Evolutionary conservation across 2,797 vertebrate species (phyloP), one percentile per base, ranked within the genome.

Genomic region (Sarcoramphus papa): DNA sequence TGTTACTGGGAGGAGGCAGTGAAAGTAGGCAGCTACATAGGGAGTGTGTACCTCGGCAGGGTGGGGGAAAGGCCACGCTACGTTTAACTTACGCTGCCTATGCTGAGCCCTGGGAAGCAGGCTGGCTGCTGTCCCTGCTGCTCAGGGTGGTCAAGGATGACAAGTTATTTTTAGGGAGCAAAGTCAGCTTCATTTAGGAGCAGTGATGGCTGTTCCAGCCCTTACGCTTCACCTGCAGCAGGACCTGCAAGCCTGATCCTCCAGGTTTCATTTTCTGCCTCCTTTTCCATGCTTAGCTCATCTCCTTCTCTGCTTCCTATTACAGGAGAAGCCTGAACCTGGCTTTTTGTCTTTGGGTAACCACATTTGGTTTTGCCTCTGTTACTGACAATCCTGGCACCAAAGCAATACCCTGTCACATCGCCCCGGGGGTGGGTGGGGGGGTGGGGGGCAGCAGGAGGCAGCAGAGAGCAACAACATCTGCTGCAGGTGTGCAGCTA

Each of bases 21-120:
- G 12, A 51, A 95, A n/a, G 19, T 14, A 72, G 59, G 19, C 37
- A 57, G 19, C n/a, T 67, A 48, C 6, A 13, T 19, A 7, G 19
- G 53, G 12, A 53, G 14, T 2, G 2, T 30, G 24, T 60, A 22
- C n/a, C 23, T 56, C 2, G 1, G 17, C 0, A 0, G 21, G 16
- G 6, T 27, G 11, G 17, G 23, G 13, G n/a, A 62, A 79, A 72
- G 27, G 20, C 25, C 41, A 17, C 0, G 0, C 8, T 41, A 14
- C 37, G 41, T 87, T 51, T 59, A 74, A 48, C 16, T 11, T 27
- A 6, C 0, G 0, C 22, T 74, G 27, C 22, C 35, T n/a, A 5
- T 19, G 5, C 23, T 33, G 54, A 63, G 16, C 21, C 24, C 30
- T 23, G n/a, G 41, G 33, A 92, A 81, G 30, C 47, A 40, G n/a